A percentile compares a stretch with the other conserved stretches of the same genome.
phyloP scores from a whole-genome alignment of 2,113 vertebrate genomes.

The Rhinoderma darwinii region DNA sequence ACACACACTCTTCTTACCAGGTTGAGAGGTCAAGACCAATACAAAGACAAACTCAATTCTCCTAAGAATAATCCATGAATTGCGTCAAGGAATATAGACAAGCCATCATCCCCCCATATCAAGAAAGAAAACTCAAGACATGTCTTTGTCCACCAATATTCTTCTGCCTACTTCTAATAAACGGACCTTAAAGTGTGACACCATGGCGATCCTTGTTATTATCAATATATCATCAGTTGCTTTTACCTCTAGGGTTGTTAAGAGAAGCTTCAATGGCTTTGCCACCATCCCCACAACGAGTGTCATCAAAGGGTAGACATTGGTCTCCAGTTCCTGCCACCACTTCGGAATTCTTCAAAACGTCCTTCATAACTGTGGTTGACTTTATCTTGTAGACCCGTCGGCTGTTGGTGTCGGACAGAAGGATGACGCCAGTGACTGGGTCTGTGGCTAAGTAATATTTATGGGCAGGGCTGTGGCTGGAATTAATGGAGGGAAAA shows the following conservation, averaged over 20 bases:
- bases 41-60: too few species aligned
- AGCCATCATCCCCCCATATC: too few species aligned
- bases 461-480: constrained; percentile 94
- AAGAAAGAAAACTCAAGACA: too few species aligned
- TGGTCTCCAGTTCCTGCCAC: constrained; percentile 96
- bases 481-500: constrained; percentile 68
- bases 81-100: not conserved
- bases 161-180: not conserved
- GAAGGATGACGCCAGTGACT: constrained; percentile 86
- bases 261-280: constrained; percentile 93
- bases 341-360: constrained; percentile 92
- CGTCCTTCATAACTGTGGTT: constrained; percentile 84
- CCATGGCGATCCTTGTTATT: too few species aligned
- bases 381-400: constrained; percentile 94
- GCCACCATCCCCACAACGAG: constrained; percentile 95
- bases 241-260: constrained; percentile 92
- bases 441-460: constrained; percentile 96
- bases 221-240: not conserved
- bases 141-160: too few species aligned
- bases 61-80: not conserved
- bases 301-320: constrained; percentile 95
- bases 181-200: not conserved
- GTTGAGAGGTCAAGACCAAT: too few species aligned
- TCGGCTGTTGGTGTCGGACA: constrained; percentile 95
- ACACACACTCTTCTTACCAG: too few species aligned